phyloP scores from a whole-genome alignment of 2,888 invertebrate genomes.

The Electrophaes corylata region DNA sequence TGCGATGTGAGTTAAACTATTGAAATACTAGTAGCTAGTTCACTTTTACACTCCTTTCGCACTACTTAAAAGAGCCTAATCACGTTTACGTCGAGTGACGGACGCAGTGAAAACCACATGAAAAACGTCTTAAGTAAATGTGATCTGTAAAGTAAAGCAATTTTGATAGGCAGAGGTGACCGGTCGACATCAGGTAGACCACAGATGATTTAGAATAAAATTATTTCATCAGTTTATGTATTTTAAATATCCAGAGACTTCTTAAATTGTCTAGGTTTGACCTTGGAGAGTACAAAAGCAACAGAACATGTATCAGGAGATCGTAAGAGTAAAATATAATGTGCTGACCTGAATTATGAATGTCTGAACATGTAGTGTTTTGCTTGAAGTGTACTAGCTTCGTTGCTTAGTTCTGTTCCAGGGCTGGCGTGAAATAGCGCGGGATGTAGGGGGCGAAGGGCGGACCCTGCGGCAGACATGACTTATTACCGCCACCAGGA shows the following conservation, averaged over 20 bases:
- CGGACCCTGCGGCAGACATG: conserved; percentile 79
- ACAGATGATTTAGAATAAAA: too few relatives aligned
- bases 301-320: too few relatives aligned
- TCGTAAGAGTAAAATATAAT: background rate
- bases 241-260: too few relatives aligned
- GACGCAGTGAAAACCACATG: too few relatives aligned
- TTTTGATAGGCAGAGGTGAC: too few relatives aligned
- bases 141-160: too few relatives aligned
- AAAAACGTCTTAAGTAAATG: too few relatives aligned
- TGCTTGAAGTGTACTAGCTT: conserved; percentile 25
- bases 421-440: conserved; percentile 65
- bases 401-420: conserved; percentile 34
- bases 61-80: background rate
- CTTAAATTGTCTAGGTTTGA: too few relatives aligned
- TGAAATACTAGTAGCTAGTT: conserved; percentile 15
- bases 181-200: too few relatives aligned
- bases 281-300: too few relatives aligned
- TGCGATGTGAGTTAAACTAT: conserved; percentile 25
- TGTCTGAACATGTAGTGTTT: background rate
- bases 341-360: background rate
- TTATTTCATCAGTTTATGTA: too few relatives aligned
- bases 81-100: background rate
- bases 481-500: conserved; percentile 81
- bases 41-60: conserved; percentile 25
- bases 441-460: conserved; percentile 57